phyloP scores from a whole-genome alignment of 2,113 vertebrate species.

The Astur gentilis region DNA sequence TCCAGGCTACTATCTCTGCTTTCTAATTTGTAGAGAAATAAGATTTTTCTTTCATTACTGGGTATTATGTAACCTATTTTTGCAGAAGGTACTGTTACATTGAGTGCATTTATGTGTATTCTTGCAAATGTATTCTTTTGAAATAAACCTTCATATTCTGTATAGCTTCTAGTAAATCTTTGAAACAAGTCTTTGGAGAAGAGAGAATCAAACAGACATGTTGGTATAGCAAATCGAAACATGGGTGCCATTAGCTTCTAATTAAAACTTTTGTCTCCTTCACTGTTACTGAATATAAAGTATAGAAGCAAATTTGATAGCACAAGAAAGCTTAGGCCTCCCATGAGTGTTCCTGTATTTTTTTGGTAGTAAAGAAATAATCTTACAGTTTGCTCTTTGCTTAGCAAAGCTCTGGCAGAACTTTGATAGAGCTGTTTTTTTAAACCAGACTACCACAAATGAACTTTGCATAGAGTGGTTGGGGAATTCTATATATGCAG shows the following conservation, averaged over 20 bases:
- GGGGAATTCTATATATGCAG: neutral
- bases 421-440: neutral
- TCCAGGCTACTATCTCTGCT: constrained; percentile 66
- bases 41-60: constrained; percentile 76
- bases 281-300: neutral
- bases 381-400: neutral
- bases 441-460: neutral
- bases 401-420: neutral
- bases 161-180: constrained; percentile 71
- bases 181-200: constrained; percentile 27
- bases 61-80: constrained; percentile 85
- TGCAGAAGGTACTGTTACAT: constrained; percentile 84
- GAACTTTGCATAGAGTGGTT: neutral
- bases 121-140: constrained; percentile 81
- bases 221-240: neutral
- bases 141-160: constrained; percentile 85
- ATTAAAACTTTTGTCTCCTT: neutral
- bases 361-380: neutral
- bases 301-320: neutral
- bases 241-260: neutral
- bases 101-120: constrained; percentile 79
- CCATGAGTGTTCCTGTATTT: neutral
- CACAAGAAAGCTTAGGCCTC: neutral
- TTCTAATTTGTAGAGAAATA: constrained; percentile 75
- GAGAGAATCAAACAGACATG: neutral